Percentiles rank a stretch among this genome's conserved stretches.
These are phyloP conservation scores for Smittia sp. DNA, from an alignment of 2,888 invertebrate species.

Conservation along the genomic window DNA sequence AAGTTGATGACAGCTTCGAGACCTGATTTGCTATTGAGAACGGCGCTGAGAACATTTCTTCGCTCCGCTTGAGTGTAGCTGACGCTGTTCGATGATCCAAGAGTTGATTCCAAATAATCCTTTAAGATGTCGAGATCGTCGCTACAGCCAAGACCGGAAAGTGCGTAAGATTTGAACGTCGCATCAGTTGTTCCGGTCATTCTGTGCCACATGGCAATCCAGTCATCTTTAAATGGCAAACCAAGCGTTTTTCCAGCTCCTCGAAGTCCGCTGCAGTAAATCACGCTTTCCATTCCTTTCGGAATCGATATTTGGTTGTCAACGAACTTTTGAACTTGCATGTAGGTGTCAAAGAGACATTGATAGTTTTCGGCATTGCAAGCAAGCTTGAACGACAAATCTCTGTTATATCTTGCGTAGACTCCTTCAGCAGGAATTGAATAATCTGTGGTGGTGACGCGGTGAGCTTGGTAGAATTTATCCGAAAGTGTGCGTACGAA, in stretches of 20 bases:
- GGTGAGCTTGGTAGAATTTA: background rate
- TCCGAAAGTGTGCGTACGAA: background rate
- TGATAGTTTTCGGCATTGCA: background rate
- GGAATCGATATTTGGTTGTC: background rate
- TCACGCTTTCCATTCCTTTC: background rate
- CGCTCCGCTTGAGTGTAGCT: slow-evolving; percentile 17
- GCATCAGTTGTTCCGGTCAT: background rate
- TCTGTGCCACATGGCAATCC: background rate
- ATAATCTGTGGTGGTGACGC: background rate
- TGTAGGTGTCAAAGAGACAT: background rate
- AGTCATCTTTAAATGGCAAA: too few relatives aligned
- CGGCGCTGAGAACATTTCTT: background rate
- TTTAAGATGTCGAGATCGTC: background rate
- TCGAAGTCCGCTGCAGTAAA: slow-evolving; percentile 2
- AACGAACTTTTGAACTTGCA: background rate
- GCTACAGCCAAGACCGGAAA: slow-evolving; percentile 19
- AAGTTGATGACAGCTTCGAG: slow-evolving; percentile 22
- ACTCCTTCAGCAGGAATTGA: background rate
- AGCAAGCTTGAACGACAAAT: slow-evolving; percentile 13
- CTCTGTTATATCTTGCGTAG: background rate
- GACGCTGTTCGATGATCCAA: background rate
- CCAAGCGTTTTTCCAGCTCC: background rate
- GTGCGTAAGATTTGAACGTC: background rate
- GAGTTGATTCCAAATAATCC: slow-evolving; percentile 3
- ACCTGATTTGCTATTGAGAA: background rate